These are phyloP conservation scores for Marronus borbonicus DNA, from an alignment of 2,888 invertebrate genomes.

Conservation along the genomic window DNA sequence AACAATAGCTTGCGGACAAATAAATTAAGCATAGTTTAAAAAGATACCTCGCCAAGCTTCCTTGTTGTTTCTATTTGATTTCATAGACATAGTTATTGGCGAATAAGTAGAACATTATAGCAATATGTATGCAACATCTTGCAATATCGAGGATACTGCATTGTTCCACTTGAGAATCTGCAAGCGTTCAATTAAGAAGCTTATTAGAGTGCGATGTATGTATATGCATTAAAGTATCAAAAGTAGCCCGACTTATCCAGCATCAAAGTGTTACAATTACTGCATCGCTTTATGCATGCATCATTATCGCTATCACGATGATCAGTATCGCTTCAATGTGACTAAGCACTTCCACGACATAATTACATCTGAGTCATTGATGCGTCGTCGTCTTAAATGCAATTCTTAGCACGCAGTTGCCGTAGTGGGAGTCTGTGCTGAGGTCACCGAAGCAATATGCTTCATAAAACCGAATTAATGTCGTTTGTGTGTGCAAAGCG, in stretches of 20 bases:
- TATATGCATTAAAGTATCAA: background rate
- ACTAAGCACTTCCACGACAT: conserved; percentile 57
- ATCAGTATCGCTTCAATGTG: conserved; percentile 49
- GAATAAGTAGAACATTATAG: no score
- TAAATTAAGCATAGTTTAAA: no score
- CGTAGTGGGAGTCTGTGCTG: conserved; percentile 61
- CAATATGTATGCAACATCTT: no score
- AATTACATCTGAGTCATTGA: conserved; percentile 58
- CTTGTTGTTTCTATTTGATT: no score
- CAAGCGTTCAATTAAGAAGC: background rate
- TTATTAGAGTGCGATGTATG: background rate
- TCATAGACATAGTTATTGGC: no score
- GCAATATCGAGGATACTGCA: no score
- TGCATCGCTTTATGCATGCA: conserved; percentile 25
- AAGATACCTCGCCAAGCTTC: no score
- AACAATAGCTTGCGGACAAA: no score
- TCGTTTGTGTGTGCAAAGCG: conserved; percentile 55
- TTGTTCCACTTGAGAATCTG: background rate
- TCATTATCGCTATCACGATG: conserved; percentile 28
- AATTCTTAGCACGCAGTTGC: conserved; percentile 62
- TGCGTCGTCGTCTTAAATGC: conserved; percentile 58
- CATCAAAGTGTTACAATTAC: background rate
- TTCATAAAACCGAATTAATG: conserved; percentile 61
- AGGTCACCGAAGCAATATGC: conserved; percentile 62
- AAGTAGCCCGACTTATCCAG: background rate